Percentiles rank a stretch among this genome's conserved stretches.
Evolutionary conservation across 2,888 invertebrate genomes (phyloP).

Genomic region (Teleiodes luculella): DNA sequence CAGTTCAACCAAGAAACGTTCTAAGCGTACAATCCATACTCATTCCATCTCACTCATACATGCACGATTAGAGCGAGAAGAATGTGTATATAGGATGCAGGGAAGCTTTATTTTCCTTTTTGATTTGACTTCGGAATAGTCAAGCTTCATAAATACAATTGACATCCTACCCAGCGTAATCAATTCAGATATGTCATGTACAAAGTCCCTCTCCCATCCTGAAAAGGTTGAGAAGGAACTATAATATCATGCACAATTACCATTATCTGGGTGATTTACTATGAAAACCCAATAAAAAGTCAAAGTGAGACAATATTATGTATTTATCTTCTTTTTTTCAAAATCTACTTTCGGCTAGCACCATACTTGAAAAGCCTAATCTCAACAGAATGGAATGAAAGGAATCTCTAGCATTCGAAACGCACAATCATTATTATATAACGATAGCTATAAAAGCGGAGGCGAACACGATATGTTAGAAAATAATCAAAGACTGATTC

Average conservation of each 20-base stretch:
- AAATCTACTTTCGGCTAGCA: constrained; percentile 6
- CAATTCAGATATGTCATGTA: background rate
- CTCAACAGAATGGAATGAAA: constrained; percentile 12
- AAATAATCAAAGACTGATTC: too few species aligned
- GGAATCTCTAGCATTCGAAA: constrained; percentile 2
- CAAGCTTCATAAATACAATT: too few species aligned
- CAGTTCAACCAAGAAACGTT: background rate
- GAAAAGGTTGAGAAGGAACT: too few species aligned
- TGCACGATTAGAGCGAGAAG: background rate
- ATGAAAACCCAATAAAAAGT: background rate
- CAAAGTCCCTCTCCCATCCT: background rate
- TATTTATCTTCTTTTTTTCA: too few species aligned
- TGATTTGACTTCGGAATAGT: too few species aligned
- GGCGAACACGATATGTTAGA: background rate
- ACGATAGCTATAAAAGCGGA: background rate
- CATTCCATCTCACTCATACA: background rate
- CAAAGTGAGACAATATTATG: constrained; percentile 17
- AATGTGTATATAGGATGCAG: background rate
- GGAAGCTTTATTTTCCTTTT: too few species aligned
- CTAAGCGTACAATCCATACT: background rate
- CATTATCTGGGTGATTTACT: background rate
- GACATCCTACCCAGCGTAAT: background rate
- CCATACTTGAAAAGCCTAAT: constrained; percentile 12
- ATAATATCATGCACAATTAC: too few species aligned
- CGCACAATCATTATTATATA: background rate